phyloP scores from a whole-genome alignment of 2,888 invertebrate genomes.

The Frankliniella intonsa region DNA sequence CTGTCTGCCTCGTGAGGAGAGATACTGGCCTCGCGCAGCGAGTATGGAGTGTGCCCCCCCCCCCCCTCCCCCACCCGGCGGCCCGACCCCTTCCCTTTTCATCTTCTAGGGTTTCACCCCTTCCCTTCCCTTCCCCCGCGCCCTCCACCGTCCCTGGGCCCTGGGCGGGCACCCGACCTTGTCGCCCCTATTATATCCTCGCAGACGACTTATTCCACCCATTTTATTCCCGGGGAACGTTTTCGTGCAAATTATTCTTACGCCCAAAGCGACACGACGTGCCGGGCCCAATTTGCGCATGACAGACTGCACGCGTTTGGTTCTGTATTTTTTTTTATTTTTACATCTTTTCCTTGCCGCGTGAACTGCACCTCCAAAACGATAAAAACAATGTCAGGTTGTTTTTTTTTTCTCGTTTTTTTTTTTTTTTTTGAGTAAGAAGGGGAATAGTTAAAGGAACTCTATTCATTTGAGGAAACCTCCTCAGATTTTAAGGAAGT shows the following conservation, averaged over 20 bases:
- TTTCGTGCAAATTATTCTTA: slow-evolving; percentile 25
- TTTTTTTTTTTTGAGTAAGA: no score
- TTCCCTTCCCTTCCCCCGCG: not conserved
- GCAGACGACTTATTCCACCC: slow-evolving; percentile 19
- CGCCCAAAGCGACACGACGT: not conserved
- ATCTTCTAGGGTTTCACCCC: not conserved
- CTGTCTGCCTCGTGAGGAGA: not conserved
- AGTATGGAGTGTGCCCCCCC: not conserved
- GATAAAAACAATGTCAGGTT: no score
- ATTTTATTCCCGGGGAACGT: slow-evolving; percentile 13
- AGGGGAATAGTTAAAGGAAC: no score
- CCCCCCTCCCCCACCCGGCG: not conserved
- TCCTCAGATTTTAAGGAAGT: no score
- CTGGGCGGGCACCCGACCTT: not conserved
- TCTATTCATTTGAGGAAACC: no score
- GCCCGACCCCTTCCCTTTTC: not conserved
- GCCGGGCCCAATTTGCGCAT: no score
- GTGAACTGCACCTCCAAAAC: no score
- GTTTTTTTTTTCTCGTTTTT: no score
- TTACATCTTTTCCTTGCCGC: no score
- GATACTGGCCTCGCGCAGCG: not conserved
- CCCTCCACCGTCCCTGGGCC: not conserved
- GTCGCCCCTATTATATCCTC: slow-evolving; percentile 19
- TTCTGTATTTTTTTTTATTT: no score
- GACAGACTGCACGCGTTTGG: no score